Evolutionary conservation across 2,888 invertebrate genomes (phyloP).

Genomic region (Pyrgus malvae): DNA sequence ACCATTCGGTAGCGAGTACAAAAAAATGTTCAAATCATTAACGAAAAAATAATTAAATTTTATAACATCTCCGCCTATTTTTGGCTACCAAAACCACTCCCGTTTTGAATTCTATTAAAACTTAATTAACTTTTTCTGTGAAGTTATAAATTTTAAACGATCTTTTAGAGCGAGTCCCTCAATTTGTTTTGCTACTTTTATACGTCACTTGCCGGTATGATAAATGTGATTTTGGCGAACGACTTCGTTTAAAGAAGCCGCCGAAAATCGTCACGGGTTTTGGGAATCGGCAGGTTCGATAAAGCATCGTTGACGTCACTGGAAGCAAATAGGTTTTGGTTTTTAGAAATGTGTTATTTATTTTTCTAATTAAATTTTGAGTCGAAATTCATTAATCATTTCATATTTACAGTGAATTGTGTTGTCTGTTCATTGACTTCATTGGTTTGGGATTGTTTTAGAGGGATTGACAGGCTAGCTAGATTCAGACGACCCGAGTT

Average conservation of each 20-base stretch:
- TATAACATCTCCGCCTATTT: conserved; percentile 80
- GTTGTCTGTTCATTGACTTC: not conserved
- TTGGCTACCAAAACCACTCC: conserved; percentile 80
- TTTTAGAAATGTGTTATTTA: conserved; percentile 16
- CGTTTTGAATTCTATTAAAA: conserved; percentile 80
- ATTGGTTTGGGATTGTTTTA: not conserved
- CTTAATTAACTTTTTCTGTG: conserved; percentile 79
- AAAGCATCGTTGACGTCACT: conserved; percentile 1
- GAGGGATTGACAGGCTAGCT: not conserved
- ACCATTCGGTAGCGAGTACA: conserved; percentile 53
- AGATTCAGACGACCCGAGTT: no score
- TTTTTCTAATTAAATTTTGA: conserved; percentile 26
- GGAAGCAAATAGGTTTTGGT: conserved; percentile 13
- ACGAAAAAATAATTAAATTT: conserved; percentile 75
- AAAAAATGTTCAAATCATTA: conserved; percentile 60
- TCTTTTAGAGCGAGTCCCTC: conserved; percentile 62
- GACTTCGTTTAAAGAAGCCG: conserved; percentile 62
- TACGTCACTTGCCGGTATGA: conserved; percentile 76
- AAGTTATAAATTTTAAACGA: conserved; percentile 72
- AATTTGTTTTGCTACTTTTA: conserved; percentile 81
- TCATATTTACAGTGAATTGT: not conserved
- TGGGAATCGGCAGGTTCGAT: conserved; percentile 29
- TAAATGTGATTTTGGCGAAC: conserved; percentile 73
- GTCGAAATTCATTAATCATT: conserved; percentile 7
- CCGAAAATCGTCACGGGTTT: conserved; percentile 54